phyloP scores from a whole-genome alignment of 2,888 invertebrate genomes.

The Drosophila antonietae region DNA sequence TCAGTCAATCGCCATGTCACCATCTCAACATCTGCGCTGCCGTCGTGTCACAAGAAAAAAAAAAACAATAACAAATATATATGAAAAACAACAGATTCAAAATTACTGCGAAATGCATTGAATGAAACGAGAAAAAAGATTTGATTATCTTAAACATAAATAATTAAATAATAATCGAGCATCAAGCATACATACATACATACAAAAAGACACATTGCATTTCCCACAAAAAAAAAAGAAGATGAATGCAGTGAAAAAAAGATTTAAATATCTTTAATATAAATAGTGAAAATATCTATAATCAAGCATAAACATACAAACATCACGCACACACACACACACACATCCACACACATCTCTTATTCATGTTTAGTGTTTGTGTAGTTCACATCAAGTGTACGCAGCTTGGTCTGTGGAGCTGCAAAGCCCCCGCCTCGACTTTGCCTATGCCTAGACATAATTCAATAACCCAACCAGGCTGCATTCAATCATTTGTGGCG shows the following conservation, averaged over 20 bases:
- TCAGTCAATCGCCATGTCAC: slow-evolving; percentile 43
- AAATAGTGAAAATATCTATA: slow-evolving; percentile 37
- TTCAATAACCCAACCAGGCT: slow-evolving; percentile 38
- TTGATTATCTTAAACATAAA: slow-evolving; percentile 7
- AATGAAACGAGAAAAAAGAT: slow-evolving; percentile 3
- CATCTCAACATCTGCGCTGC: slow-evolving; percentile 50
- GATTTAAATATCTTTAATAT: slow-evolving; percentile 5
- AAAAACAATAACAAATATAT: neutral
- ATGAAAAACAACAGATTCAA: slow-evolving; percentile 16
- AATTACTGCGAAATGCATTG: slow-evolving; percentile 31
- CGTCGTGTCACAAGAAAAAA: slow-evolving; percentile 57
- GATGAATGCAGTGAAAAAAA: neutral
- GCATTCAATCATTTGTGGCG: slow-evolving; percentile 14
- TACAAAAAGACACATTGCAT: slow-evolving; percentile 13
- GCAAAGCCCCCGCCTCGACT: slow-evolving; percentile 6
- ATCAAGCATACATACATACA: slow-evolving; percentile 34
- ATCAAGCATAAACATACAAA: slow-evolving; percentile 29
- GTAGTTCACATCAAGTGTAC: slow-evolving; percentile 48
- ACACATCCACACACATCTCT: slow-evolving; percentile 19
- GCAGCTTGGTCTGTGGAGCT: slow-evolving; percentile 34
- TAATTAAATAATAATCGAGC: slow-evolving; percentile 44
- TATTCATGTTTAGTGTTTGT: slow-evolving; percentile 8
- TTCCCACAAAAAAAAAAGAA: neutral
- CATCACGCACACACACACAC: neutral
- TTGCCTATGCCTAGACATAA: slow-evolving; percentile 52